Conservation (phyloP, 2,888 invertebrate species). For the Cinara cedri region DNA sequence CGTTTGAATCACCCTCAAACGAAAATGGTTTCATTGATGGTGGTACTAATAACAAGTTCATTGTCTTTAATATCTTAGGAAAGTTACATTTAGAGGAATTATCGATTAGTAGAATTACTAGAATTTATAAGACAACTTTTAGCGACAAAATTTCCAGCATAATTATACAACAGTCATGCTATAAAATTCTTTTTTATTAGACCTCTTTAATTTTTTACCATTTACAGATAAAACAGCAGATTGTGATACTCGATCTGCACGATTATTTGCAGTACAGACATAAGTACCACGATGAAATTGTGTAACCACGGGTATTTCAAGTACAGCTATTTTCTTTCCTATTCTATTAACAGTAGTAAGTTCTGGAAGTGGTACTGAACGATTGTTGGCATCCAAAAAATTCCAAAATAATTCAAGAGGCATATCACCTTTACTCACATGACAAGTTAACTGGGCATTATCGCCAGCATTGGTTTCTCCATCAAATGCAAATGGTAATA, state of each 20-base stretch:
- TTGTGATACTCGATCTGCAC: slow-evolving; percentile 73
- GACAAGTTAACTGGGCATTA: slow-evolving; percentile 62
- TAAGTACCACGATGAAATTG: slow-evolving; percentile 77
- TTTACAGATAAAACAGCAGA: slow-evolving; percentile 75
- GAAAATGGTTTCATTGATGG: slow-evolving; percentile 62
- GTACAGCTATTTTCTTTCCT: slow-evolving; percentile 66
- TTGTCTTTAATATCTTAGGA: slow-evolving; percentile 25
- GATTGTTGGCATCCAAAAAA: slow-evolving; percentile 66
- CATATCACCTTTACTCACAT: slow-evolving; percentile 62
- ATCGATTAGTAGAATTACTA: neutral
- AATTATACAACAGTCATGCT: slow-evolving; percentile 24
- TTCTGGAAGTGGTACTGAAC: slow-evolving; percentile 44
- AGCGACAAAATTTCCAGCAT: neutral
- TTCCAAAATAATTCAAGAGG: slow-evolving; percentile 63
- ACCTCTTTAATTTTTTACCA: slow-evolving; percentile 65
- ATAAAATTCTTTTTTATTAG: neutral
- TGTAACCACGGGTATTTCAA: slow-evolving; percentile 72
- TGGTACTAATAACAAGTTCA: slow-evolving; percentile 58
- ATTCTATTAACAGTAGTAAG: slow-evolving; percentile 54
- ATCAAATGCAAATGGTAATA: slow-evolving; percentile 61
- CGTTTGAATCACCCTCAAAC: slow-evolving; percentile 61
- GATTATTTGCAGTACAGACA: slow-evolving; percentile 77
- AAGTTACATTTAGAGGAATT: slow-evolving; percentile 19
- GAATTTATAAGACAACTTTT: neutral
- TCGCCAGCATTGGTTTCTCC: slow-evolving; percentile 61